Conservation (phyloP, 2,797 vertebrate genomes). For the Phoxinus dragarum region DNA sequence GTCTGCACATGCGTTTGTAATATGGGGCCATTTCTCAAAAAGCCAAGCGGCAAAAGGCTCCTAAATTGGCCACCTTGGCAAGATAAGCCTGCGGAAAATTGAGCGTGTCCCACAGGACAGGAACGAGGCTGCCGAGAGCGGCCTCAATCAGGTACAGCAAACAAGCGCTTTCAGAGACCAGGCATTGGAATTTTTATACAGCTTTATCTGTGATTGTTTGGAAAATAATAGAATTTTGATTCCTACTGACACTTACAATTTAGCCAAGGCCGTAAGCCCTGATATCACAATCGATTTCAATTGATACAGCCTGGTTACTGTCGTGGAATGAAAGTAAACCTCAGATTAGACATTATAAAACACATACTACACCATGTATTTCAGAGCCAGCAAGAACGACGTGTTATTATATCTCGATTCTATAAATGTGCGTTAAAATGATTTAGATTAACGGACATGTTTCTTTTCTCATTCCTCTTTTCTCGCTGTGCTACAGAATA, state of each 20-base stretch:
- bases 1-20: conserved; percentile 20
- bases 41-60: conserved; percentile 36
- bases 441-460: not conserved
- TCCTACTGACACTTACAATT: conserved; percentile 44
- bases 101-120: conserved; percentile 35
- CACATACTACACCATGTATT: not conserved
- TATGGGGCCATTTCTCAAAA: conserved; percentile 30
- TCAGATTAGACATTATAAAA: conserved; percentile 14
- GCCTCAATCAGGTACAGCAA: conserved; percentile 45
- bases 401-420: not conserved
- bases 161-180: conserved; percentile 35
- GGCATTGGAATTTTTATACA: conserved; percentile 35
- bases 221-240: conserved; percentile 48
- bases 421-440: not conserved
- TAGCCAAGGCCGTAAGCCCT: conserved; percentile 6
- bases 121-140: not conserved
- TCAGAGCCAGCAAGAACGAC: not conserved
- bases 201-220: conserved; percentile 46
- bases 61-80: conserved; percentile 40
- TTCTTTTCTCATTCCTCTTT: not conserved
- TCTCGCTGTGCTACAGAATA: not conserved
- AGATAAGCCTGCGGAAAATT: conserved; percentile 50
- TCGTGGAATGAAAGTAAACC: not conserved
- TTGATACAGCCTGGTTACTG: conserved; percentile 26
- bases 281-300: conserved; percentile 38